Conservation (phyloP, 2,888 invertebrate species). For the Scaptodrosophila latifasciaeformis region DNA sequence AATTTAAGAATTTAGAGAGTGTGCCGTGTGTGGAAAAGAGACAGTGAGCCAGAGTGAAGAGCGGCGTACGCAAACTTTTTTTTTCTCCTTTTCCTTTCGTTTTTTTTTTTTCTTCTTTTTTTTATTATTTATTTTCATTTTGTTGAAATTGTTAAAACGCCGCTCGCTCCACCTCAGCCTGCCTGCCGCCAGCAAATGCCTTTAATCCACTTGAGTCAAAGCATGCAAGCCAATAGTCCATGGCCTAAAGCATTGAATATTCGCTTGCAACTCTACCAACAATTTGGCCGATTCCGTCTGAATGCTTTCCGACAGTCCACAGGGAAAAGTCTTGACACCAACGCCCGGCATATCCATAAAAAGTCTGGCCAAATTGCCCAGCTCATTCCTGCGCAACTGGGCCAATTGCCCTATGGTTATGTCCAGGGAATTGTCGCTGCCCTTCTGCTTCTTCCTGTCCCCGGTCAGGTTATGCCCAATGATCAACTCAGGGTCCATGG, state of each 20-base stretch:
- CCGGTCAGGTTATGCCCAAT: constrained; percentile 10
- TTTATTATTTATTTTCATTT: constrained; percentile 13
- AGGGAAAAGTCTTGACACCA: no score
- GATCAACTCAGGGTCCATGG: no score
- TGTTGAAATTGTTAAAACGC: constrained; percentile 24
- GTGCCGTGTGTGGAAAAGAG: no score
- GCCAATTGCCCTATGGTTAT: no score
- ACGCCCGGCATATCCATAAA: background rate
- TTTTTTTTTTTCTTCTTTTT: constrained; percentile 8
- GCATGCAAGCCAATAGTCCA: background rate
- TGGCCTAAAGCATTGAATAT: background rate
- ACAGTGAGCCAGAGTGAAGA: no score
- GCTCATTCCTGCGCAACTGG: no score
- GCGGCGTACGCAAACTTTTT: constrained; percentile 23
- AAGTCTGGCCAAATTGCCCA: background rate
- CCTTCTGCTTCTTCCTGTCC: background rate
- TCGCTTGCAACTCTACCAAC: background rate
- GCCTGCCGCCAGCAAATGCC: background rate
- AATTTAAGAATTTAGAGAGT: no score
- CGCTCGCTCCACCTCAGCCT: background rate
- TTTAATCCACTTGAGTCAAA: background rate
- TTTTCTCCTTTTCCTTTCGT: constrained; percentile 22
- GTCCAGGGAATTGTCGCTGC: no score
- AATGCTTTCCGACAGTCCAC: no score
- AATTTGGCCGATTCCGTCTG: background rate